Base-by-base conservation (phyloP, 2,113 vertebrate species). In the Channa maculata region DNA sequence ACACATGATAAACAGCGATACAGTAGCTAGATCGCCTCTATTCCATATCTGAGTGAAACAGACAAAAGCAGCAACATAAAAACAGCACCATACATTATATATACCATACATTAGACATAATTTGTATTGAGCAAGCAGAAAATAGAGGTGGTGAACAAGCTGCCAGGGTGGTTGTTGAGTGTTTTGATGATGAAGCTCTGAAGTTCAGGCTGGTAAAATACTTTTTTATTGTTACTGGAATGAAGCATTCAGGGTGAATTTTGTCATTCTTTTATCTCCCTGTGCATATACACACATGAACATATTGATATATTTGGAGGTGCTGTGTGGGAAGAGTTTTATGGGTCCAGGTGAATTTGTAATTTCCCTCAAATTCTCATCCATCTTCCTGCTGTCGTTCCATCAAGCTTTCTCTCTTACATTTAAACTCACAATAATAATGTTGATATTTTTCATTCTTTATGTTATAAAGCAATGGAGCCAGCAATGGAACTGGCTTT, bases 81-180 rank as follows among this genome's bases (percentile, higher is more conserved):
- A 83, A 37, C 12, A 79, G 65, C 39, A 38, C 11, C 7, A 65
- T 44, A 43, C 50, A 79, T 79, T 66, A 72, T 52, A 67, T 48
- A 77, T 59, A 60, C n/a, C 61, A 79, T 80, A 61, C 60, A 86
- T 79, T 71, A 77, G 74, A 65, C 52, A 81, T 70, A 6, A 12
- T 36, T 48, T 46, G 64, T 68, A 51, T 36, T 43, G 64, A 77
- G 49, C 14, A 39, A 77, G 73, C 13, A 51, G 60, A 44, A 73
- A 66, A 38, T 51, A n/a, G 68, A 77, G 60, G 60, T 61, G n/a
- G 69, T 8, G 6, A n/a, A 41, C n/a, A 5, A 8, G 44, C 41
- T 72, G 58, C 63, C 62, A 63, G 64, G 61, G 46, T 44, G 51
- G 15, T 62, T 66, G 65, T 48, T 73, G 38, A 6, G 36, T 55